Base-by-base conservation (phyloP, 2,888 invertebrate species). In the Drosophila paramelanica region DNA sequence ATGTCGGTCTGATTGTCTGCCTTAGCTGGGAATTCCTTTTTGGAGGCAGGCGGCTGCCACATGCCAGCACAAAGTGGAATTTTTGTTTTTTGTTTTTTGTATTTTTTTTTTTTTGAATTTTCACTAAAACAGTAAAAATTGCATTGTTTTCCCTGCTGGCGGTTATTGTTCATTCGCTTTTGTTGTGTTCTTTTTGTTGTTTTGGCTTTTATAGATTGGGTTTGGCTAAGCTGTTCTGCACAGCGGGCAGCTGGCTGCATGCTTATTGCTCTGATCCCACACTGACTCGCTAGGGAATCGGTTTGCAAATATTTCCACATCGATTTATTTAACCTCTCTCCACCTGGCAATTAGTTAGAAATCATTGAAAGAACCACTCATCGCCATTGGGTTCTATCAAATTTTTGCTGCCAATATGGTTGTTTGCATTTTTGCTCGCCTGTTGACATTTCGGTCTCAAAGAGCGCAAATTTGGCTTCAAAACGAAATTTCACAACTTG, bases 111-210 rank as follows among this genome's bases (percentile, higher is more conserved):
- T 31, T 27, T 33, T 43, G 67, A 23, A 64, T 67, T 64, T 64
- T 67, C 67, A 47, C 82, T 70, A 79, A 74, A 85, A 71, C 66
- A 75, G 72, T 70, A 64, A 71, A 81, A 85, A 81, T 73, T 85
- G 67, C 86, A 88, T 88, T 82, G 88, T 85, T 79, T 68, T 67
- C 64, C 39, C 55, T 8, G 36, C 33, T 25, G 62, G 41, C 23
- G 56, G 43, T 52, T 60, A 64, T 49, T 10, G 39, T 49, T 41
- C 51, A 31, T 39, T 59, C 14, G 33, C 23, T 56, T 62, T 57
- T 47, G 25, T 51, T 46, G 25, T 43, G 41, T 47, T 61, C 33
- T 43, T 39, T 60, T 39, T 60, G 67, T 57, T 73, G 25, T 50
- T 76, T 55, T 49, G 43, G 6, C 41, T 61, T 39, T 10, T 27